Base-by-base conservation (phyloP, 2,797 vertebrate genomes). In the Rousettus madagascariensis region DNA sequence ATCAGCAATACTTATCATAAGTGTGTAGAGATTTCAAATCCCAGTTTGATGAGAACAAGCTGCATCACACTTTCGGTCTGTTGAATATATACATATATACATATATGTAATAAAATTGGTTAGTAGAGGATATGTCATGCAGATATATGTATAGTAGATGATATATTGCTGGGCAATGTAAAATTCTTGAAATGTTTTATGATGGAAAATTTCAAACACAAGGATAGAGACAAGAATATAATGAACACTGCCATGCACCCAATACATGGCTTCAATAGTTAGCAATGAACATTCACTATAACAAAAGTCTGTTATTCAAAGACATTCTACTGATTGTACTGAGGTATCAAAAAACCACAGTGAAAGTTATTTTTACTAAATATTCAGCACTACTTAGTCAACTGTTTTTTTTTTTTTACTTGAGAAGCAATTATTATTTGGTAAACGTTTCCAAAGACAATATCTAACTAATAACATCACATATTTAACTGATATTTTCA, bases 381-480 rank as follows among this genome's bases (percentile, higher is more conserved):
- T 59, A 77, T 22, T 57, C 41, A 83, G n/a, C 57, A 22, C 11
- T 72, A 65, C 16, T 63, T 86, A 74, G 13, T 91, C 2, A 33
- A 33, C 41, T n/a, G 28, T 16, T 59, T 68, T 57, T 84, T 63
- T 78, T 51, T 43, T 43, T 43, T 43, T 46, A 55, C 33, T 61
- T 78, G 36, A 85, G 85, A 89, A 83, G 13, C 78, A 78, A 69
- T 43, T 90, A 75, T 20, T 78, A 66, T 74, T 95, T 95, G 59
- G 59, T 12, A 87, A 91, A 79, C 30, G 59, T 82, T 68, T 82
- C 12, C 68, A 33, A 82, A 86, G 66, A 82, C n/a, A 84, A 16
- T 71, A 63, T 36, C 22, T 61, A 59, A 91, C 22, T 61, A 59
- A 91, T 51, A 82, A 51, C 11, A 82, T 41, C 38, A 79, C 49